Percentiles rank a stretch among this genome's conserved stretches.
These are phyloP conservation scores for Dasyprocta punctata DNA, from an alignment of 2,113 vertebrate species.

Conservation along the genomic window DNA sequence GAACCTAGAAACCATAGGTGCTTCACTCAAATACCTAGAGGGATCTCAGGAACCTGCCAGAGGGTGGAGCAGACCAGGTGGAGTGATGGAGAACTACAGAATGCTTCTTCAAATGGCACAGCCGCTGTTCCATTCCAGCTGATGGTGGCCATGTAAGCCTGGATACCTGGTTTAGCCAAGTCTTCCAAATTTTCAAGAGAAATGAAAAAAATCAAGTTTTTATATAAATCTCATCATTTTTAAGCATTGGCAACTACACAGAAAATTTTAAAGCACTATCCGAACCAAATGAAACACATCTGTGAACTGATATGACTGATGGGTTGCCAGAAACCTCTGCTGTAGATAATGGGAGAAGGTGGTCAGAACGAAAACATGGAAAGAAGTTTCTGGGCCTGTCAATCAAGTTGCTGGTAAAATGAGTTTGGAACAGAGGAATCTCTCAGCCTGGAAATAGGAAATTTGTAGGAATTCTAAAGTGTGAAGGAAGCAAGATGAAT, in stretches of 20 bases:
- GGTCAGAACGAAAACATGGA: not conserved
- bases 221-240: conserved; percentile 55
- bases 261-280: not conserved
- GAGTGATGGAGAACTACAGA: not conserved
- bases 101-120: fast-evolving
- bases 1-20: not conserved
- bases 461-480: not conserved
- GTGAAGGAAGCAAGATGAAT: not conserved
- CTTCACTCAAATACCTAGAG: not conserved
- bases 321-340: conserved; percentile 53
- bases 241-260: conserved; percentile 35
- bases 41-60: not conserved
- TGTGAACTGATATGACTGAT: conserved; percentile 27
- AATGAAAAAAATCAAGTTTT: conserved; percentile 47
- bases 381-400: not conserved
- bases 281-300: conserved; percentile 24
- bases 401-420: not conserved
- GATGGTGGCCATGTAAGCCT: not conserved
- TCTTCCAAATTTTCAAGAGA: conserved; percentile 37
- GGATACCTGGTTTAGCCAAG: not conserved
- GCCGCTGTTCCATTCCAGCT: not conserved
- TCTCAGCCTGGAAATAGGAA: not conserved
- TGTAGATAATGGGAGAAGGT: conserved; percentile 48
- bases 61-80: too few relatives aligned
- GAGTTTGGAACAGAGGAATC: not conserved